Conservation (phyloP, 2,888 invertebrate genomes). For the Lacanobia oleracea region DNA sequence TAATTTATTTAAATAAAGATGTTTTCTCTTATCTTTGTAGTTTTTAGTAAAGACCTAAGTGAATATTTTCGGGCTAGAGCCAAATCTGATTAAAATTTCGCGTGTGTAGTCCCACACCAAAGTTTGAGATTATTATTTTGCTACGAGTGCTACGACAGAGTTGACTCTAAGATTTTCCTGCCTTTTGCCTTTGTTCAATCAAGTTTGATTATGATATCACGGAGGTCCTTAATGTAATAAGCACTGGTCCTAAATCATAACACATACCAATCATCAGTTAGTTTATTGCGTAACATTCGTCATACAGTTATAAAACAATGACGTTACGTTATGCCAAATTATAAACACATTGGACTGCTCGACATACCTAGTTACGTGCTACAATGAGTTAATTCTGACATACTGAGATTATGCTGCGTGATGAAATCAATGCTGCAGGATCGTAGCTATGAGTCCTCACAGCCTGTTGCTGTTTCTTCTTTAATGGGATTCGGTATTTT, state of each 20-base stretch:
- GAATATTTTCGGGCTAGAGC: too few relatives aligned
- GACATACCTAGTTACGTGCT: slow-evolving; percentile 61
- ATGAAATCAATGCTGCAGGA: neutral
- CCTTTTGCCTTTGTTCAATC: too few relatives aligned
- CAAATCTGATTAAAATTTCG: too few relatives aligned
- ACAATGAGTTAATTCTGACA: slow-evolving; percentile 60
- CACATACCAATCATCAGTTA: slow-evolving; percentile 39
- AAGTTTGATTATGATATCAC: neutral
- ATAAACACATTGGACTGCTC: slow-evolving; percentile 63
- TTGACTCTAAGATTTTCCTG: too few relatives aligned
- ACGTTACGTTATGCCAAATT: slow-evolving; percentile 62
- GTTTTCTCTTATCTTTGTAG: neutral
- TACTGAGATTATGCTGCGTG: slow-evolving; percentile 50
- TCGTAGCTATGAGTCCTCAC: too few relatives aligned
- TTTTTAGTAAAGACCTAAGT: neutral
- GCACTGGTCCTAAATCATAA: slow-evolving; percentile 21
- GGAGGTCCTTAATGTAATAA: slow-evolving; percentile 27
- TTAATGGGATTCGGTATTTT: neutral
- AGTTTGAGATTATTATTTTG: too few relatives aligned
- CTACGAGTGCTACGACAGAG: too few relatives aligned
- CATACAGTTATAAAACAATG: slow-evolving; percentile 66
- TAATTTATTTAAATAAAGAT: neutral
- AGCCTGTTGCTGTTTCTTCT: too few relatives aligned
- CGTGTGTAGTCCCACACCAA: too few relatives aligned
- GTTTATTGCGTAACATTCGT: slow-evolving; percentile 56